A percentile compares a stretch with the other conserved stretches of the same genome.
Evolutionary conservation across 2,797 vertebrate genomes (phyloP).

Genomic region (Cygnus olor): DNA sequence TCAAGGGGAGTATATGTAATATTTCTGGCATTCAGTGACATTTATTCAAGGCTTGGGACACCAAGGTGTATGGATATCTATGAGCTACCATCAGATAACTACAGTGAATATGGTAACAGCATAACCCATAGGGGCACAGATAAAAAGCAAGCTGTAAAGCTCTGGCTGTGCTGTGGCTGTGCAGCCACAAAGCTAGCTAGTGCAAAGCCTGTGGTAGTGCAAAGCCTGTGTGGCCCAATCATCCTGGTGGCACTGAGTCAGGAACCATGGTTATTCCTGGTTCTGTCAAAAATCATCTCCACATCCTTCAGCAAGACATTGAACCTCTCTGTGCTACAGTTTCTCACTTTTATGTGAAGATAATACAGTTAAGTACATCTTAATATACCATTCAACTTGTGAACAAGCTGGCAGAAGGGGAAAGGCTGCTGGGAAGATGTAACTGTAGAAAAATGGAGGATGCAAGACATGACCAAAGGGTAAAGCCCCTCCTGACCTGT

Average conservation of each 20-base stretch:
- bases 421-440: neutral
- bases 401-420: neutral
- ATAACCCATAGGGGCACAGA: neutral
- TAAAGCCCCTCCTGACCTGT: neutral
- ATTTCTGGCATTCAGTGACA: neutral
- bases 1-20: accelerated
- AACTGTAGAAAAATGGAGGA: neutral
- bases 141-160: neutral
- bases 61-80: neutral
- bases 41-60: neutral
- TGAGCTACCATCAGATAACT: neutral
- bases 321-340: neutral
- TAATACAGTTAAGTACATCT: neutral
- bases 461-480: neutral
- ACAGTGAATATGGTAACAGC: neutral
- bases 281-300: neutral
- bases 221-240: neutral
- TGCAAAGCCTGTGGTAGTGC: accelerated
- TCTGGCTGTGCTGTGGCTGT: neutral
- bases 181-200: neutral
- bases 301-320: neutral
- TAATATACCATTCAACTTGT: neutral
- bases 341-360: neutral
- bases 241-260: neutral
- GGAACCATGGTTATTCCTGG: neutral